Percentiles rank a stretch among this genome's conserved stretches.
These are phyloP conservation scores for Pholis gunnellus DNA, from an alignment of 2,113 vertebrate genomes.

Conservation along the genomic window DNA sequence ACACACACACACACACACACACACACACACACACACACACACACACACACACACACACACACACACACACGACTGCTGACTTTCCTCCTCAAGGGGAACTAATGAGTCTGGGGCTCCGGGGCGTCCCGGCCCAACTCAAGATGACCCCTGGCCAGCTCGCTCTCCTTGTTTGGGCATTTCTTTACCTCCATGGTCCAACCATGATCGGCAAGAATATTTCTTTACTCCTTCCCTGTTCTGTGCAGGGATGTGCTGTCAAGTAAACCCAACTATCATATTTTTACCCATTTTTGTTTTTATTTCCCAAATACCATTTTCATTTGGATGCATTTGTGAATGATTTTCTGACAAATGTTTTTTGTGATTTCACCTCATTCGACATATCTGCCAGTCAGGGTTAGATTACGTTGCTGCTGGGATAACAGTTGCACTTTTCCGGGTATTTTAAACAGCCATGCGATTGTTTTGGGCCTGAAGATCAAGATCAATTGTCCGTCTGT, in stretches of 20 bases:
- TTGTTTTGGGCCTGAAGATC: not conserved
- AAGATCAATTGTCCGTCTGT: not conserved
- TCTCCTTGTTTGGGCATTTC: slow-evolving; percentile 75
- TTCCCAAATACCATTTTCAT: not conserved
- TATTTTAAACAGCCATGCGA: not conserved
- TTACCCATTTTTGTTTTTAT: not conserved
- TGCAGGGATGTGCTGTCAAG: slow-evolving; percentile 10
- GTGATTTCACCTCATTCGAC: not conserved
- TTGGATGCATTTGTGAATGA: not conserved
- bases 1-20: no score
- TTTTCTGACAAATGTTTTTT: not conserved
- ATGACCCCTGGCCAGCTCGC: slow-evolving; percentile 45
- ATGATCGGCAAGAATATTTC: slow-evolving; percentile 26
- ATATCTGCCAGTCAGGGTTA: not conserved
- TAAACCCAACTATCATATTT: not conserved
- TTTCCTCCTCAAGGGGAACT: slow-evolving; percentile 56
- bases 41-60: not conserved
- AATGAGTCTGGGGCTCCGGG: slow-evolving; percentile 55
- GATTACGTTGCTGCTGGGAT: slow-evolving; percentile 22
- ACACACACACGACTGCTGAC: slow-evolving; percentile 35
- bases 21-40: no score
- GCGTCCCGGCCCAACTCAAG: slow-evolving; percentile 53
- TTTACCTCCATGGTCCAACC: slow-evolving; percentile 52
- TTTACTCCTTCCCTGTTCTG: not conserved
- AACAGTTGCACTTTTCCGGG: not conserved